Conservation (phyloP, 2,797 vertebrate genomes). For the Phylloscopus collybita region DNA sequence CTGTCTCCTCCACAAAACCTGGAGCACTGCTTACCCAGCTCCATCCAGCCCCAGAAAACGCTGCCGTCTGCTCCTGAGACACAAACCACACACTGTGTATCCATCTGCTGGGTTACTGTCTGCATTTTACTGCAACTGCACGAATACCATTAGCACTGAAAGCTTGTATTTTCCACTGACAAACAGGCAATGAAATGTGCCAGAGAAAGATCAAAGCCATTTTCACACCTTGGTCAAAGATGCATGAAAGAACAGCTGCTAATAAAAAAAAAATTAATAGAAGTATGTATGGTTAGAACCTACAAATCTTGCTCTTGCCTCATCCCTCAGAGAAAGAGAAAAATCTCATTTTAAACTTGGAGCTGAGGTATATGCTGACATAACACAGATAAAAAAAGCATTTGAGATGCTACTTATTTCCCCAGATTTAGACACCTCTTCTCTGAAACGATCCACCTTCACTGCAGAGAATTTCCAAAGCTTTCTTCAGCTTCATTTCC, state of each 20-base stretch:
- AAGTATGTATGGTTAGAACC: not conserved
- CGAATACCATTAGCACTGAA: not conserved
- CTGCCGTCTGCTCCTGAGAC: not conserved
- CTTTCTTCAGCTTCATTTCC: not conserved
- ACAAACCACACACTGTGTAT: not conserved
- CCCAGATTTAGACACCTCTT: not conserved
- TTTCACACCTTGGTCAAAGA: not conserved
- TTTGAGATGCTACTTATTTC: not conserved
- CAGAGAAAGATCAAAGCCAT: not conserved
- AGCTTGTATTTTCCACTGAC: not conserved
- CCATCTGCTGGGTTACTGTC: not conserved
- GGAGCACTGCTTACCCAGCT: not conserved
- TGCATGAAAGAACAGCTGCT: not conserved
- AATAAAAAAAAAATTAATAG: not conserved
- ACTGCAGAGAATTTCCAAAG: not conserved
- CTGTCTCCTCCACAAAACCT: not conserved
- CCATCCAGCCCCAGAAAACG: not conserved
- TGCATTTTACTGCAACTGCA: not conserved
- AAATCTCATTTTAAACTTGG: not conserved
- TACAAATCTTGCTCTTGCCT: rapidly evolving
- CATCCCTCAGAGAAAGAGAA: not conserved
- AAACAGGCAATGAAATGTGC: not conserved
- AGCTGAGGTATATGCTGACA: not conserved
- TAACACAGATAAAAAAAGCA: not conserved
- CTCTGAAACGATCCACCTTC: not conserved